phyloP scores from a whole-genome alignment of 2,797 vertebrate genomes.

The Sebastes cheni region DNA sequence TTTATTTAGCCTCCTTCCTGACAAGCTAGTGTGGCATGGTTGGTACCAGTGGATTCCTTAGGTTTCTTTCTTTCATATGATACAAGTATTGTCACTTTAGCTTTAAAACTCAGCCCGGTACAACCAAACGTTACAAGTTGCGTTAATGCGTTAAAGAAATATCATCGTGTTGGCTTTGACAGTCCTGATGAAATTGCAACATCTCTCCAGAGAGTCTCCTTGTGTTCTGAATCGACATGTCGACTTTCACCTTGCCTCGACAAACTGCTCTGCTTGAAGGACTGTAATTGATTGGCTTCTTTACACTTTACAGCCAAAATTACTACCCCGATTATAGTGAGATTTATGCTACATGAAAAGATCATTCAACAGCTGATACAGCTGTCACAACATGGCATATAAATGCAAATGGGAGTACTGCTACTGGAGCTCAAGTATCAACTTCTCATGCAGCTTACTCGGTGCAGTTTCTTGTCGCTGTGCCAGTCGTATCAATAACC shows the following conservation, averaged over 20 bases:
- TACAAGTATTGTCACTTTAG: no score
- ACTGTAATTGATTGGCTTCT: neutral
- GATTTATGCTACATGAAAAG: neutral
- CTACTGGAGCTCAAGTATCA: conserved; percentile 6
- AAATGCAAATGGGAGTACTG: conserved; percentile 1
- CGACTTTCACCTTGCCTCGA: neutral
- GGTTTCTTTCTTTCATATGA: no score
- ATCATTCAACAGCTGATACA: neutral
- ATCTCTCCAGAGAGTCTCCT: neutral
- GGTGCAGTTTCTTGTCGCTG: conserved; percentile 2
- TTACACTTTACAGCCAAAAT: neutral
- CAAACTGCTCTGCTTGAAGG: neutral
- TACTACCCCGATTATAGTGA: neutral
- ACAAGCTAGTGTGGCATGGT: no score
- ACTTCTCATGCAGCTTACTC: neutral
- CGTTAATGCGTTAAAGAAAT: no score
- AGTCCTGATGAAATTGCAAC: no score
- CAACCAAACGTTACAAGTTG: no score
- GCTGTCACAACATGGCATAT: neutral
- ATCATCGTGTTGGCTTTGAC: no score
- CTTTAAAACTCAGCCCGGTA: no score
- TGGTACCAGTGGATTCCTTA: no score
- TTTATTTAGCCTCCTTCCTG: no score
- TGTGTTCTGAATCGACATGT: neutral
- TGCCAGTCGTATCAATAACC: conserved; percentile 39